Evolutionary conservation across 2,888 invertebrate genomes (phyloP).

Genomic region (Dascillus cervinus): DNA sequence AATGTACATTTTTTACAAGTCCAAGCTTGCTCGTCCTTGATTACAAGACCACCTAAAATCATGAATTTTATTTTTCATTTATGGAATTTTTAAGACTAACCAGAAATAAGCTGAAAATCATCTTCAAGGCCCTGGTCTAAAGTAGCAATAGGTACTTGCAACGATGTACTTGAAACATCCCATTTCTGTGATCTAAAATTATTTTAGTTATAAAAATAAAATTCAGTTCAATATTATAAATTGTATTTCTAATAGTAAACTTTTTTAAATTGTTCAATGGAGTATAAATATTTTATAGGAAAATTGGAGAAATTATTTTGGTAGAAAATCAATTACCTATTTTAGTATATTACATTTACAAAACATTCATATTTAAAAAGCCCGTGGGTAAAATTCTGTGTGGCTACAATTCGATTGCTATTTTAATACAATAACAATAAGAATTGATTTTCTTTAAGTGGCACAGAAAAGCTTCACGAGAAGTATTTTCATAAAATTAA

Average conservation of each 20-base stretch:
- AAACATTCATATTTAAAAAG: no score
- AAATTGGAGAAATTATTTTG: no score
- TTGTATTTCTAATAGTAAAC: conserved; percentile 1
- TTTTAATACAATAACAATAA: no score
- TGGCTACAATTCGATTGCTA: no score
- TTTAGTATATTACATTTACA: no score
- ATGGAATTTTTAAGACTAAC: conserved; percentile 29
- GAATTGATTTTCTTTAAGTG: no score
- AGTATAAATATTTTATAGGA: no score
- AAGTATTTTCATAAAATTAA: no score
- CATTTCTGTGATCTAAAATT: conserved; percentile 34
- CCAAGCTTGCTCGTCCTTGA: conserved; percentile 55
- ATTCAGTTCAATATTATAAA: conserved; percentile 1
- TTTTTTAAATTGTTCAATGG: background rate
- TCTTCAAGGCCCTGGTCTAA: conserved; percentile 64
- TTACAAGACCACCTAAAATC: background rate
- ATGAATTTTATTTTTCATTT: no score
- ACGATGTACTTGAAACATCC: conserved; percentile 24
- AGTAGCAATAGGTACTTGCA: conserved; percentile 55
- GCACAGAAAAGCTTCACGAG: no score
- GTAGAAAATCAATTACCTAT: no score
- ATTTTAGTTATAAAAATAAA: background rate
- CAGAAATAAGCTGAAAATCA: conserved; percentile 56
- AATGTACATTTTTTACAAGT: conserved; percentile 83
- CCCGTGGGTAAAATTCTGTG: no score